A percentile compares a stretch with the other conserved stretches of the same genome.
Conservation (phyloP, 2,797 vertebrate species). For the Takifugu rubripes region DNA sequence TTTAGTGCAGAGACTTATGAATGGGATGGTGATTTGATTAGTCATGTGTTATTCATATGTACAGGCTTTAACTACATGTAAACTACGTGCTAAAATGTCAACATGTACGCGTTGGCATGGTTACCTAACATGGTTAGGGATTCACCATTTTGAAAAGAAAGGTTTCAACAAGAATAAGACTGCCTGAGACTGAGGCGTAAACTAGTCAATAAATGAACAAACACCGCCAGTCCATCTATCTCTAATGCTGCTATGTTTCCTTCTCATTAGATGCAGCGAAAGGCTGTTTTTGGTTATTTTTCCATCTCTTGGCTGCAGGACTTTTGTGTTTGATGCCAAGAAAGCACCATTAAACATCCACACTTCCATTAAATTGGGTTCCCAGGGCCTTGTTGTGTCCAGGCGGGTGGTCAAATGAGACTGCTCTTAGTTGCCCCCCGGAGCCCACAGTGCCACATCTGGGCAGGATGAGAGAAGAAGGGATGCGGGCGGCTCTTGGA, state of each 20-base stretch:
- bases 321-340: conserved; percentile 10
- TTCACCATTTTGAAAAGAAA: too few relatives aligned
- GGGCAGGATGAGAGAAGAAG: conserved; percentile 26
- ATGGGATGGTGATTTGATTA: background rate
- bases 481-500: conserved; percentile 47
- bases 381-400: conserved; percentile 4
- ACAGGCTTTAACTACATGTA: too few relatives aligned
- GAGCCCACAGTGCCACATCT: conserved; percentile 50
- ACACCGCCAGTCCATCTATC: background rate
- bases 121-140: too few relatives aligned
- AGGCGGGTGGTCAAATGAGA: conserved; percentile 13
- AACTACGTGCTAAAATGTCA: too few relatives aligned
- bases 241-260: background rate
- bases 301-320: background rate
- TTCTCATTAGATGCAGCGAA: background rate
- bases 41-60: background rate
- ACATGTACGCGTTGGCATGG: too few relatives aligned
- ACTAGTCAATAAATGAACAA: background rate
- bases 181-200: background rate
- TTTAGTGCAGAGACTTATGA: too few relatives aligned
- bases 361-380: conserved; percentile 6
- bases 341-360: conserved; percentile 18
- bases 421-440: conserved; percentile 33
- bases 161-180: too few relatives aligned
- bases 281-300: background rate